A percentile compares a stretch with the other conserved stretches of the same genome.
Evolutionary conservation across 1,140 invertebrate genomes (phyloP).

Genomic region (Phymorhynchus buccinoides): DNA sequence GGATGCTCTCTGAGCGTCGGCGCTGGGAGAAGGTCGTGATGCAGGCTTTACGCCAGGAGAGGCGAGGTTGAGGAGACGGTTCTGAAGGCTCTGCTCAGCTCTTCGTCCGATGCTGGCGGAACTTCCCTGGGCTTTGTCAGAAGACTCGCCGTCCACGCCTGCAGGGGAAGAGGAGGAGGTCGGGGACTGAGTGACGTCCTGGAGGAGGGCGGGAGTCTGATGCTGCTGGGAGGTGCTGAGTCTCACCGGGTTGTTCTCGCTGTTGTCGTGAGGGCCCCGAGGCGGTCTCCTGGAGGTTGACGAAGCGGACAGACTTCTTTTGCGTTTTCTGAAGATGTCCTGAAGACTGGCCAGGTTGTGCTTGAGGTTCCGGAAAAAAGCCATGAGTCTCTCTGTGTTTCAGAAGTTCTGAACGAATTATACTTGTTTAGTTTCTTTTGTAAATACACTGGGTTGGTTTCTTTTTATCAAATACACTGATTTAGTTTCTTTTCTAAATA

Average conservation of each 20-base stretch:
- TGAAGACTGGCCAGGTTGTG: neutral
- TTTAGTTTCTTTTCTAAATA: too few species aligned
- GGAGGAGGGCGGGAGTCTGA: neutral
- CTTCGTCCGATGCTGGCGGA: neutral
- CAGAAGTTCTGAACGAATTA: too few species aligned
- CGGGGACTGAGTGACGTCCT: neutral
- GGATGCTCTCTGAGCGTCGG: neutral
- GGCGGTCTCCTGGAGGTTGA: neutral
- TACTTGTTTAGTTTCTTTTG: too few species aligned
- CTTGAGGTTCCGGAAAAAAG: neutral
- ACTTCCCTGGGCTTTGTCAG: neutral
- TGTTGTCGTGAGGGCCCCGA: neutral
- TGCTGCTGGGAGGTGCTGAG: neutral
- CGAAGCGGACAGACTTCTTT: neutral
- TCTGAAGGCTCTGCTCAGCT: neutral
- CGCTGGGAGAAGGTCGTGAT: neutral
- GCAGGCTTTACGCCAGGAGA: neutral
- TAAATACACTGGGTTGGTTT: too few species aligned
- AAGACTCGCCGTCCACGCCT: too few species aligned
- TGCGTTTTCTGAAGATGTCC: neutral
- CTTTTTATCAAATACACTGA: too few species aligned
- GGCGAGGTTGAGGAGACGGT: neutral
- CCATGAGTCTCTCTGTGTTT: too few species aligned
- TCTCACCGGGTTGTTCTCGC: conserved; percentile 23
- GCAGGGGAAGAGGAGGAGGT: too few species aligned